Percentiles rank a stretch among this genome's conserved stretches.
Evolutionary conservation across 2,888 invertebrate genomes (phyloP).

Genomic region (Agrilus cyanescens): DNA sequence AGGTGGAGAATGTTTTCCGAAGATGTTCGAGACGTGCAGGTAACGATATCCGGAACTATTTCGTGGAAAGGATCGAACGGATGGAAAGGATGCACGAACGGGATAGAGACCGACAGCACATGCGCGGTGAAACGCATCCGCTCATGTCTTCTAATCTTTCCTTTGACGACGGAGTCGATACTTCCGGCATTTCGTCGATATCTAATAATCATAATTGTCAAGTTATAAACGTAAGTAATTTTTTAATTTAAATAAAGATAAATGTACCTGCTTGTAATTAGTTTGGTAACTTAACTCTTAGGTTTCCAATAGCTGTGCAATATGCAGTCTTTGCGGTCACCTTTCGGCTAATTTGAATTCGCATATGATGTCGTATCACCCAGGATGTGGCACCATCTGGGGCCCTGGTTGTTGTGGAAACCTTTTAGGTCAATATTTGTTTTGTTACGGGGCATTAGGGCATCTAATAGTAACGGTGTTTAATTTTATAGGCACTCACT

Average conservation of each 20-base stretch:
- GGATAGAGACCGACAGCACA: constrained; percentile 32
- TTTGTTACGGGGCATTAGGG: too few species aligned
- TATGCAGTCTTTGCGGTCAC: constrained; percentile 34
- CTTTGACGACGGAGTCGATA: constrained; percentile 7
- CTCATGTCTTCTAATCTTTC: constrained; percentile 21
- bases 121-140: constrained; percentile 36
- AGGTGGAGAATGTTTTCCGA: constrained; percentile 7
- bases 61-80: constrained; percentile 22
- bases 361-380: constrained; percentile 41
- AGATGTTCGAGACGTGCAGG: constrained; percentile 21
- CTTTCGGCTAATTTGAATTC: constrained; percentile 33
- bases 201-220: constrained; percentile 4
- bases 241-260: constrained; percentile 1
- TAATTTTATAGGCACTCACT: constrained; percentile 8
- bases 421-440: constrained; percentile 25
- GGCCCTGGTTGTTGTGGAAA: constrained; percentile 41
- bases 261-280: not conserved
- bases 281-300: constrained; percentile 1
- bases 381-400: constrained; percentile 42
- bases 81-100: constrained; percentile 20
- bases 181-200: constrained; percentile 8
- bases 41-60: constrained; percentile 28
- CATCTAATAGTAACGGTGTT: too few species aligned
- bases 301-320: constrained; percentile 19
- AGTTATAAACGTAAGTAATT: constrained; percentile 5